Evolutionary conservation across 2,888 invertebrate genomes (phyloP).

Genomic region (Sinohyriopsis cumingii): DNA sequence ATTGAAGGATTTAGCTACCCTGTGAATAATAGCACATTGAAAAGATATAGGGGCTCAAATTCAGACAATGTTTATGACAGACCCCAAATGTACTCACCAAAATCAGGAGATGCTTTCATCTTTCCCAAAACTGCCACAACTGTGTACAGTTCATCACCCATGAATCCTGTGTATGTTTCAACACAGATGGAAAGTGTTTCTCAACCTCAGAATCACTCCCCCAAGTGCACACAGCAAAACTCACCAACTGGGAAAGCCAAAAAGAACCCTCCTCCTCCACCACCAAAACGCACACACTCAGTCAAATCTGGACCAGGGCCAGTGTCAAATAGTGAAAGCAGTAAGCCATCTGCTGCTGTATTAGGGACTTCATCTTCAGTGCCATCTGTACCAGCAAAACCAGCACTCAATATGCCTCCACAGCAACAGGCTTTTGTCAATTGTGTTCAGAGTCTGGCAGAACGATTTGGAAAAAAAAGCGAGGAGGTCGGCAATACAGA

Average conservation of each 20-base stretch:
- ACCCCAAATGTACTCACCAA: slow-evolving; percentile 43
- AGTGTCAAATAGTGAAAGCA: neutral
- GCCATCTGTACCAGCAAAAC: slow-evolving; percentile 37
- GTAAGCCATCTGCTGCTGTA: slow-evolving; percentile 7
- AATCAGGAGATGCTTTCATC: slow-evolving; percentile 33
- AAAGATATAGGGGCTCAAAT: slow-evolving; percentile 21
- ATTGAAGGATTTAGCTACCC: slow-evolving; percentile 38
- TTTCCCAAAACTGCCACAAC: slow-evolving; percentile 22
- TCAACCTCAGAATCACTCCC: slow-evolving; percentile 43
- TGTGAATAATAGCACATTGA: slow-evolving; percentile 38
- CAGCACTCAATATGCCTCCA: slow-evolving; percentile 36
- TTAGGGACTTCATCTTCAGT: slow-evolving; percentile 23
- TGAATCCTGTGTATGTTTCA: slow-evolving; percentile 40
- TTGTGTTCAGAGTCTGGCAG: slow-evolving; percentile 67
- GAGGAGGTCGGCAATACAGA: slow-evolving; percentile 56
- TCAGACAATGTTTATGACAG: slow-evolving; percentile 61
- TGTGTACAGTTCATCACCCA: slow-evolving; percentile 24
- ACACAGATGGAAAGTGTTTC: slow-evolving; percentile 41
- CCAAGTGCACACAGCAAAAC: slow-evolving; percentile 29
- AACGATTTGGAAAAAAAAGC: slow-evolving; percentile 65
- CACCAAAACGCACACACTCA: slow-evolving; percentile 73
- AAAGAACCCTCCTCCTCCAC: slow-evolving; percentile 73
- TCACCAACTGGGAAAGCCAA: slow-evolving; percentile 35
- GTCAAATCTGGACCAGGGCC: slow-evolving; percentile 48
- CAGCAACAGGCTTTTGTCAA: slow-evolving; percentile 69